Evolutionary conservation across 2,888 invertebrate genomes (phyloP).

Genomic region (Monochamus alternatus): DNA sequence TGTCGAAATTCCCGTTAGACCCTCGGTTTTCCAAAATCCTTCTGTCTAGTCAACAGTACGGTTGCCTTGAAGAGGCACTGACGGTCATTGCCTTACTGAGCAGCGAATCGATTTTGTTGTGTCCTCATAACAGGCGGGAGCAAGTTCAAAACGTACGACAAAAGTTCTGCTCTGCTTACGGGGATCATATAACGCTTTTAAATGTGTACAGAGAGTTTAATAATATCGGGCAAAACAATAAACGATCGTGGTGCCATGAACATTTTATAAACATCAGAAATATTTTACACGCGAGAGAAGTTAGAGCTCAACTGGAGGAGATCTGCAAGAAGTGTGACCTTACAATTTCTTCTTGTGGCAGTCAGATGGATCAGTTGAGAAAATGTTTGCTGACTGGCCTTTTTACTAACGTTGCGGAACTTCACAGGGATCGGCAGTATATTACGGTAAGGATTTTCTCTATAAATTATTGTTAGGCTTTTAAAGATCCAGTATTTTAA

Average conservation of each 20-base stretch:
- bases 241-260: slow-evolving; percentile 86
- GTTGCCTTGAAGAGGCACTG: slow-evolving; percentile 86
- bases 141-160: slow-evolving; percentile 81
- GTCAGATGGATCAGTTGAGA: slow-evolving; percentile 77
- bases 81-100: slow-evolving; percentile 91
- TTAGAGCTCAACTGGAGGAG: slow-evolving; percentile 84
- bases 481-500: too few relatives aligned
- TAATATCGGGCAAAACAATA: slow-evolving; percentile 76
- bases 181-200: slow-evolving; percentile 93
- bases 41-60: slow-evolving; percentile 82
- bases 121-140: slow-evolving; percentile 83
- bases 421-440: slow-evolving; percentile 82
- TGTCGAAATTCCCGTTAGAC: slow-evolving; percentile 94
- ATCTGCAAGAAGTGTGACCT: slow-evolving; percentile 77
- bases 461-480: too few relatives aligned
- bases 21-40: slow-evolving; percentile 74
- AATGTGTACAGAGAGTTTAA: slow-evolving; percentile 90
- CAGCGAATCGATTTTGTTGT: slow-evolving; percentile 88
- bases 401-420: slow-evolving; percentile 89
- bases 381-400: slow-evolving; percentile 88
- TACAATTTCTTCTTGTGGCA: slow-evolving; percentile 77
- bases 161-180: slow-evolving; percentile 89
- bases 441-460: slow-evolving; percentile 73
- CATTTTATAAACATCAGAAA: slow-evolving; percentile 90
- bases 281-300: slow-evolving; percentile 85